A percentile compares a stretch with the other conserved stretches of the same genome.
Conservation (phyloP, 2,113 vertebrate genomes). For the Crotalus horridus region DNA sequence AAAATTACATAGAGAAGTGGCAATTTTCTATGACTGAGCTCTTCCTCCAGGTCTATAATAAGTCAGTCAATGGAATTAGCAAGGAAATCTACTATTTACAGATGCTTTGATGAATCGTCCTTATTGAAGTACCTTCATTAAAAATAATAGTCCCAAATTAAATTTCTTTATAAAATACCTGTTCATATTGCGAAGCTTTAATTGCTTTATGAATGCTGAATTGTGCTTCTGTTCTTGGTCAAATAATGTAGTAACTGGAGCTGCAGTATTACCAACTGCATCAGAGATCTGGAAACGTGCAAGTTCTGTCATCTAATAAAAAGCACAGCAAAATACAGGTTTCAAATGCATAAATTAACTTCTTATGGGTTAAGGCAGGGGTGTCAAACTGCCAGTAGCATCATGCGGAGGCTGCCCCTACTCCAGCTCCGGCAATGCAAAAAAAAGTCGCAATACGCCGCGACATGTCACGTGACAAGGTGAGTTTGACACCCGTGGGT, state of each 20-base stretch:
- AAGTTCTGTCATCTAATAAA: conserved; percentile 81
- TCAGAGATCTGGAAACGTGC: conserved; percentile 72
- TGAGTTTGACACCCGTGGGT: too few relatives aligned
- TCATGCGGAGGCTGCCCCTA: too few relatives aligned
- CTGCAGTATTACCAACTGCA: conserved; percentile 57
- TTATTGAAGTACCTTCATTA: background rate
- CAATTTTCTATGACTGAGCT: background rate
- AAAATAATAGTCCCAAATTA: background rate
- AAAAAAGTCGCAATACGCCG: too few relatives aligned
- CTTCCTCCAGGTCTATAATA: background rate
- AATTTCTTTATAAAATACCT: conserved; percentile 68
- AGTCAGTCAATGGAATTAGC: background rate
- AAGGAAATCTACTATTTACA: background rate
- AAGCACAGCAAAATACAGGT: conserved; percentile 17
- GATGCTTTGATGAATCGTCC: background rate
- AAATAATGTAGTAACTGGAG: conserved; percentile 58
- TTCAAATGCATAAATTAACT: background rate
- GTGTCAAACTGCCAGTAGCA: too few relatives aligned
- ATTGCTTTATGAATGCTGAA: conserved; percentile 63
- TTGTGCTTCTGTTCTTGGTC: conserved; percentile 70
- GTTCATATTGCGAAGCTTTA: conserved; percentile 64
- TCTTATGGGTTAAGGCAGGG: background rate
- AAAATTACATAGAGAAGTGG: background rate
- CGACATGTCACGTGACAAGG: too few relatives aligned
- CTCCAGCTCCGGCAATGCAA: too few relatives aligned